These are phyloP conservation scores for Halcyon leucocephala DNA, from an alignment of 2,797 vertebrate species.

Conservation along the genomic window DNA sequence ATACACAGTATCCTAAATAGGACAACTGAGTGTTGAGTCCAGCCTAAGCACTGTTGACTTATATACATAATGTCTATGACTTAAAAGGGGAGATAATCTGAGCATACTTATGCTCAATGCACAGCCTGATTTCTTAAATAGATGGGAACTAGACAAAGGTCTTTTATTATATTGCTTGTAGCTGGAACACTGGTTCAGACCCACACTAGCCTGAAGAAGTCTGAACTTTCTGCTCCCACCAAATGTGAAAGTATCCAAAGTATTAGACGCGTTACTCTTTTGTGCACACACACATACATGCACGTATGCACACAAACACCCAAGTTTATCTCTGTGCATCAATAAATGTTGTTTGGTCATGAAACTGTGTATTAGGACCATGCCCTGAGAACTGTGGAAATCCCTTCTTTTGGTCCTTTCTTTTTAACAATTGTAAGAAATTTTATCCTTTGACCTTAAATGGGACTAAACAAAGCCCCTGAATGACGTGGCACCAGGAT, in stretches of 20 bases:
- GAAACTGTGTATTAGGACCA: background rate
- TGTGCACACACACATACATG: fast-evolving
- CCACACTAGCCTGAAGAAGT: background rate
- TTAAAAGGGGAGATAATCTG: background rate
- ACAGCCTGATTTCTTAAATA: background rate
- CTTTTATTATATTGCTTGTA: background rate
- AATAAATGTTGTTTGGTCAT: background rate
- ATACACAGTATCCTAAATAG: background rate
- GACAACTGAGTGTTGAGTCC: background rate
- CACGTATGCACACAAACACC: background rate
- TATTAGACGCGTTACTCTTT: background rate
- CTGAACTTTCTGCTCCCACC: background rate
- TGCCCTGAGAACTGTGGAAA: background rate
- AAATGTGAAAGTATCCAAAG: background rate
- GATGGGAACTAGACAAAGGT: background rate
- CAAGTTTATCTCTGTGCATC: background rate
- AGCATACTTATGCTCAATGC: background rate
- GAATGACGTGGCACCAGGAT: background rate
- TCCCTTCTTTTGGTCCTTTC: background rate
- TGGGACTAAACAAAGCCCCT: background rate
- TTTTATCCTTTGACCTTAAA: background rate
- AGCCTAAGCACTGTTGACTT: background rate
- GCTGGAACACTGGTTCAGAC: background rate
- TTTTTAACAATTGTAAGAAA: background rate
- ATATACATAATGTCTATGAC: background rate